Evolutionary conservation across 2,888 invertebrate genomes (phyloP), one percentile per base, ranked within the genome.

Genomic region (Hypolimnas misippus): DNA sequence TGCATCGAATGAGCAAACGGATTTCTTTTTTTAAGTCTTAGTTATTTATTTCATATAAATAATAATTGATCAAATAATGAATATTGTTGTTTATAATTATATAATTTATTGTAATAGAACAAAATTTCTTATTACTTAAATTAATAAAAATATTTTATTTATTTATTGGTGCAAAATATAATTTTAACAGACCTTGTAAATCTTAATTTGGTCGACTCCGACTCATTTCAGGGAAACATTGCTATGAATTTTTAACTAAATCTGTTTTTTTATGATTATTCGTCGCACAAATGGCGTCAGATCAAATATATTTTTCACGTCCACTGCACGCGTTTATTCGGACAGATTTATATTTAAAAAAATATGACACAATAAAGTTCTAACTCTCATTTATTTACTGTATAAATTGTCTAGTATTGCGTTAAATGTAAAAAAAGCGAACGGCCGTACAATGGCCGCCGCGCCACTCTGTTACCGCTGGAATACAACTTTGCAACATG

Each of bases 401-500:
- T 49, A 29, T 29, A 29, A 25, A 29, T 46, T 46, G 21, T 46
- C 6, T 49, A 46, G n/a, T 6, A 14, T 49, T 29, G n/a, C 25
- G 14, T 49, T 29, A 49, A 29, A 49, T 49, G n/a, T 49, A 46
- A 46, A 49, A 49, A 49, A 49, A 25, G 14, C 8, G 2, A 19
- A 12, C 44, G 8, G 29, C 0, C 2, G 12, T 3, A 21, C 25
- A 46, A 21, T 21, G 21, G n/a, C 12, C 7, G 21, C 21, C 14
- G 42, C 42, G n/a, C 25, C 25, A 29, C 3, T 25, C 49, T 29
- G 38, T 57, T 57, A 57, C 38, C 46, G 38, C 10, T 14, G 38
- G 35, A 35, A 57, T 49, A 57, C 49, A 57, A 49, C 12, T 25
- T 35, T 12, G 33, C 14, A n/a, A 52, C 52, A 8, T 35, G 29